Evolutionary conservation across 2,888 invertebrate species (phyloP).

Genomic region (Athripsodes cinereus): DNA sequence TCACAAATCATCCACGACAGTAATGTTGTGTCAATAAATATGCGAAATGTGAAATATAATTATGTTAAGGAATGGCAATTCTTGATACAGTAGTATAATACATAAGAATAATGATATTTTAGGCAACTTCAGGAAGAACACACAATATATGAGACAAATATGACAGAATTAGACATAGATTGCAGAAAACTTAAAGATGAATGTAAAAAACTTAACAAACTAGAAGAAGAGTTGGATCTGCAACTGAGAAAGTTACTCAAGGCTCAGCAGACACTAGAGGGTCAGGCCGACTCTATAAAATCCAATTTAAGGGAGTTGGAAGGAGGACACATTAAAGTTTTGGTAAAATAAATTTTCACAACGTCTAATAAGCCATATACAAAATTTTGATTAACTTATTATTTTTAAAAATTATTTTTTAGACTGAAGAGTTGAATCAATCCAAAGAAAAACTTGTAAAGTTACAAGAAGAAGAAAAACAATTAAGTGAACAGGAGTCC

Average conservation of each 20-base stretch:
- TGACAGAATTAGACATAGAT: constrained; percentile 37
- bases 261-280: constrained; percentile 18
- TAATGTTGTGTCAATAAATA: too few species aligned
- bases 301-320: constrained; percentile 20
- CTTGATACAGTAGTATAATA: too few species aligned
- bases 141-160: constrained; percentile 34
- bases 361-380: too few species aligned
- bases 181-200: constrained; percentile 35
- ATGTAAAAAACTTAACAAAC: constrained; percentile 19
- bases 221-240: constrained; percentile 19
- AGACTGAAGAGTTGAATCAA: constrained; percentile 30
- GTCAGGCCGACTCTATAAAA: constrained; percentile 16
- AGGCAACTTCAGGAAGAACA: constrained; percentile 39
- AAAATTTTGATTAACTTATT: too few species aligned
- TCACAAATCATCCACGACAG: too few species aligned
- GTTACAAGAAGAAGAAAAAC: constrained; percentile 26
- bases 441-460: constrained; percentile 31
- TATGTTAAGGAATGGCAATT: too few species aligned
- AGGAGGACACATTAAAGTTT: constrained; percentile 25
- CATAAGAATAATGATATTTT: too few species aligned
- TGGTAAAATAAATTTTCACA: constrained; percentile 13
- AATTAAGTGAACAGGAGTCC: constrained; percentile 12
- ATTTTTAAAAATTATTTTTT: constrained; percentile 11
- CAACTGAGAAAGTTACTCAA: constrained; percentile 22
- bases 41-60: too few species aligned